A percentile compares a stretch with the other conserved stretches of the same genome.
phyloP scores from a whole-genome alignment of 2,888 invertebrate genomes.

The Adela reaumurella region DNA sequence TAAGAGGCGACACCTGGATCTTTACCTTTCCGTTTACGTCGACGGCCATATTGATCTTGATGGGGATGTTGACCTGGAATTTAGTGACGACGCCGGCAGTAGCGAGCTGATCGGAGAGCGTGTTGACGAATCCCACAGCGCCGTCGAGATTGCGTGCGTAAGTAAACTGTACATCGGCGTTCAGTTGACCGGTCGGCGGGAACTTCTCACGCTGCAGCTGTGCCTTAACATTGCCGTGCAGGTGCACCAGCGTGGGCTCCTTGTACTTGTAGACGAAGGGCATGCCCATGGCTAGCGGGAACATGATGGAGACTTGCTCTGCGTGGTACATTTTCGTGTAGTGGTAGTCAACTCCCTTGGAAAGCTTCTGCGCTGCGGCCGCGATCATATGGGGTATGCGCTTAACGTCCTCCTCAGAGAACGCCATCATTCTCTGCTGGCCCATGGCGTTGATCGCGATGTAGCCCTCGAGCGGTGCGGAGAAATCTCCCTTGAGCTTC shows the following conservation, averaged over 20 bases:
- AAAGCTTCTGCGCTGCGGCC: constrained; percentile 30
- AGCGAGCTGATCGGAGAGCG: constrained; percentile 58
- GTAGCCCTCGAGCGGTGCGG: constrained; percentile 57
- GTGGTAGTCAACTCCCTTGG: constrained; percentile 48
- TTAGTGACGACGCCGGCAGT: constrained; percentile 62
- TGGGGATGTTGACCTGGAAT: constrained; percentile 55
- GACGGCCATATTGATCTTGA: constrained; percentile 46
- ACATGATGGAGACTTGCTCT: constrained; percentile 58
- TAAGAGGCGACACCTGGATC: constrained; percentile 43
- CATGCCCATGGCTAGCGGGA: constrained; percentile 69
- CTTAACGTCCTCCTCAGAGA: constrained; percentile 54
- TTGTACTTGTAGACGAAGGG: constrained; percentile 64
- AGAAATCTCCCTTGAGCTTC: constrained; percentile 47
- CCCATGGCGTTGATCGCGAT: constrained; percentile 37
- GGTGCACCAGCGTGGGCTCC: constrained; percentile 52
- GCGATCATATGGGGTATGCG: constrained; percentile 33
- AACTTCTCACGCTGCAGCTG: constrained; percentile 25
- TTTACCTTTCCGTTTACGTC: constrained; percentile 42
- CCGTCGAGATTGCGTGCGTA: constrained; percentile 56
- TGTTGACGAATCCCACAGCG: constrained; percentile 60
- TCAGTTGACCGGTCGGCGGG: constrained; percentile 15
- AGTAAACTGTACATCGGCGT: constrained; percentile 45
- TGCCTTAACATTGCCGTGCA: constrained; percentile 45
- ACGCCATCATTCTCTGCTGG: constrained; percentile 42
- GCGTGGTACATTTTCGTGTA: constrained; percentile 59